Evolutionary conservation across 2,797 vertebrate species (phyloP), one percentile per base, ranked within the genome.

Genomic region (Nyctibius grandis): DNA sequence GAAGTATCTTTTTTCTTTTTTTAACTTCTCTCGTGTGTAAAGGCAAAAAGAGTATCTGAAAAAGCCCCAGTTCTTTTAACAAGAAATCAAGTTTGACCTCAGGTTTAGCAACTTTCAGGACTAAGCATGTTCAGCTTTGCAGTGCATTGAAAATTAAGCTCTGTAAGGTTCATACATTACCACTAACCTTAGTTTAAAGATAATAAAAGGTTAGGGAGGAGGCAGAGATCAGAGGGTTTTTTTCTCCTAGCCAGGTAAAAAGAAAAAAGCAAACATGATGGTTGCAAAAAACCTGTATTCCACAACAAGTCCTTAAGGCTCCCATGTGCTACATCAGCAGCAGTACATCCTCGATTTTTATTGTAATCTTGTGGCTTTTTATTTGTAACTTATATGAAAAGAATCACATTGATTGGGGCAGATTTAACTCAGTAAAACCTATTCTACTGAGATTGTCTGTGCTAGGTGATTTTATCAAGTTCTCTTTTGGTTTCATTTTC

Each of bases 361-460:
- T 99, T 99, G 99, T 99, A 99, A 99, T 99, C 98, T 98, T 98
- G 98, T 98, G 98, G 98, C 98, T 99, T 99, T 99, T 99, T 98
- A 99, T 99, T 99, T 99, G 98, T 98, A 99, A 99, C 98, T 99
- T 98, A 99, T 99, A 99, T 99, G 98, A 99, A 99, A 98, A 98
- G 98, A 98, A 99, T 99, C 98, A 98, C 98, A 99, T 99, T 99
- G 98, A 99, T 99, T 99, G 98, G 98, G 98, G 98, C 98, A 99
- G 98, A 99, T 99, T 99, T 99, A 99, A 99, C 98, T 99, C 99
- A 98, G 99, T 99, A 98, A 99, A 99, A 99, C 98, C 98, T 99
- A 99, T 99, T 99, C 98, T 98, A 97, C 98, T 96, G 98, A 99
- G 98, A 99, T 99, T 99, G 98, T 98, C 98, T 98, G 98, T 98